Conservation (phyloP, 2,888 invertebrate species). For the Poecilobothrus nobilitatus region DNA sequence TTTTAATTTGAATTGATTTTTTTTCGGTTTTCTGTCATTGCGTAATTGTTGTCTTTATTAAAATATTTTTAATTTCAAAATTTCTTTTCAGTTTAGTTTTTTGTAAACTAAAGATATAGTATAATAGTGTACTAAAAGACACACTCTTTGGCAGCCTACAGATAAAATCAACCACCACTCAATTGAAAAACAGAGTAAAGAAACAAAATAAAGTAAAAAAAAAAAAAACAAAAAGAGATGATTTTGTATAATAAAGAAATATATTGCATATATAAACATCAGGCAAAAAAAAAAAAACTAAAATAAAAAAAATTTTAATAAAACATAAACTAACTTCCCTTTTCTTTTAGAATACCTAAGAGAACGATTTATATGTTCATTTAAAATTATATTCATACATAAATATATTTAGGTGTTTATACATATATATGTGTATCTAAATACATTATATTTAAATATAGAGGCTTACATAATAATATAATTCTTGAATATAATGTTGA, state of each 20-base stretch:
- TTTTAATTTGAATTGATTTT: too few relatives aligned
- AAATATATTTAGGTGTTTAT: not conserved
- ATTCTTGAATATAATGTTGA: constrained; percentile 6
- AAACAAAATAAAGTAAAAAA: too few relatives aligned
- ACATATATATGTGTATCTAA: not conserved
- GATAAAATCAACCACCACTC: not conserved
- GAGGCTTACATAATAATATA: not conserved
- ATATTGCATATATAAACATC: not conserved
- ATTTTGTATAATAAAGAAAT: not conserved
- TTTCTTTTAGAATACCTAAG: constrained; percentile 1
- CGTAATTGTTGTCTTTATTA: too few relatives aligned
- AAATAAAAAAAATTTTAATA: not conserved
- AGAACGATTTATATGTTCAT: constrained; percentile 4
- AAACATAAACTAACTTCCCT: not conserved
- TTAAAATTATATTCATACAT: not conserved
- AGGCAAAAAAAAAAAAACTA: not conserved
- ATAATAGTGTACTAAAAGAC: too few relatives aligned
- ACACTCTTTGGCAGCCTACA: too few relatives aligned
- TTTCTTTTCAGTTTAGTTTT: too few relatives aligned
- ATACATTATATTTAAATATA: not conserved
- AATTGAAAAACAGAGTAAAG: not conserved
- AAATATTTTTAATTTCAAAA: too few relatives aligned
- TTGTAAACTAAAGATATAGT: too few relatives aligned
- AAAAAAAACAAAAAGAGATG: not conserved
- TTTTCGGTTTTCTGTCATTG: too few relatives aligned